Evolutionary conservation across 2,113 vertebrate species (phyloP).

Genomic region (Machaerirhynchus nigripectus): DNA sequence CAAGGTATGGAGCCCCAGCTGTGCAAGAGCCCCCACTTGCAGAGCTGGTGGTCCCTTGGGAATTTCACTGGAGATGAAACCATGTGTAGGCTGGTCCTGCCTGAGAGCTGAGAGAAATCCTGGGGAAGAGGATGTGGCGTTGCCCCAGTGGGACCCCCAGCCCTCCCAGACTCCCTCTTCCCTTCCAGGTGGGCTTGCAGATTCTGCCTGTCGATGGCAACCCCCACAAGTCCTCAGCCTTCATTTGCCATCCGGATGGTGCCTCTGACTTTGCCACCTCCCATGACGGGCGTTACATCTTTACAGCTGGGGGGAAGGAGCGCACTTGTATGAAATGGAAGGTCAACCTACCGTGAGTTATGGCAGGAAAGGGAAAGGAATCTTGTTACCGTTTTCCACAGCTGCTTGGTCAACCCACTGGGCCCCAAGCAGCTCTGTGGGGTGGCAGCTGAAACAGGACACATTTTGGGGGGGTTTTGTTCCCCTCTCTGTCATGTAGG

Average conservation of each 20-base stretch:
- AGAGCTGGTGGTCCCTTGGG: background rate
- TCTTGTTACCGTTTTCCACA: background rate
- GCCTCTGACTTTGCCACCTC: conserved; percentile 78
- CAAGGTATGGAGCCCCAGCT: conserved; percentile 74
- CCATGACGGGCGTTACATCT: conserved; percentile 77
- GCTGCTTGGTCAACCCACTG: background rate
- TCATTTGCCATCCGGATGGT: conserved; percentile 83
- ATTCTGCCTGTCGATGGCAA: conserved; percentile 92
- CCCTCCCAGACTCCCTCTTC: background rate
- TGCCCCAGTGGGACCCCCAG: background rate
- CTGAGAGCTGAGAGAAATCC: background rate
- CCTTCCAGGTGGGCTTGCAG: conserved; percentile 87
- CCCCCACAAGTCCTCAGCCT: conserved; percentile 84
- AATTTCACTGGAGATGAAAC: background rate
- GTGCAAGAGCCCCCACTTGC: background rate
- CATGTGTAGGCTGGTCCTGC: background rate
- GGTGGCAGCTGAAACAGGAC: background rate
- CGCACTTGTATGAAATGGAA: conserved; percentile 82
- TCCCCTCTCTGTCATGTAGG: background rate
- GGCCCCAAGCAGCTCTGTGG: background rate
- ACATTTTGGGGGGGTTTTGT: background rate
- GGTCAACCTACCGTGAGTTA: conserved; percentile 78
- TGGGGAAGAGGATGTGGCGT: background rate
- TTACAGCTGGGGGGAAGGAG: conserved; percentile 85
- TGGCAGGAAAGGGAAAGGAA: background rate